A percentile compares a stretch with the other conserved stretches of the same genome.
phyloP scores from a whole-genome alignment of 1,140 invertebrate species.

The Eupristina koningsbergeri region DNA sequence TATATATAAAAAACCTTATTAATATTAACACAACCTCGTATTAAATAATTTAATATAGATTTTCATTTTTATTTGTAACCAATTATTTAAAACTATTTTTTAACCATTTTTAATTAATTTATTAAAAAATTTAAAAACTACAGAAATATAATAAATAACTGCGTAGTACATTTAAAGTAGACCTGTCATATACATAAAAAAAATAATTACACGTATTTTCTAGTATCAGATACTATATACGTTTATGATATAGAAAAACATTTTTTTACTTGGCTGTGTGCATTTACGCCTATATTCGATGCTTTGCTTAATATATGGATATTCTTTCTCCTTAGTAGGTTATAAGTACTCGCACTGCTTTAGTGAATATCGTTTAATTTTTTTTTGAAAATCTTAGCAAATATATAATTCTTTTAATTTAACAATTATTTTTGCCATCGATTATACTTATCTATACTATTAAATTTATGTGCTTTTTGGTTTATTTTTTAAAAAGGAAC shows the following conservation, averaged over 20 bases:
- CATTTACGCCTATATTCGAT: neutral
- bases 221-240: neutral
- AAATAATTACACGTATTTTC: neutral
- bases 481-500: no score
- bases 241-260: neutral
- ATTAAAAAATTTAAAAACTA: neutral
- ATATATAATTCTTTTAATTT: no score
- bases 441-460: no score
- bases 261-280: neutral
- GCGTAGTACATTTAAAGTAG: neutral
- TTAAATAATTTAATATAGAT: constrained; percentile 79
- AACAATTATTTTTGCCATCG: no score
- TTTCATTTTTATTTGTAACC: constrained; percentile 88
- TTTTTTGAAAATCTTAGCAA: neutral
- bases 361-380: neutral
- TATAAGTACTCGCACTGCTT: neutral
- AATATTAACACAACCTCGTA: no score
- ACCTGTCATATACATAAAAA: neutral
- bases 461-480: no score
- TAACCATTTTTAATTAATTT: no score
- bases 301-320: neutral
- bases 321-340: neutral
- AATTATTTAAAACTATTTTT: constrained; percentile 77
- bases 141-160: neutral
- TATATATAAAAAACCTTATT: no score